Evolutionary conservation across 2,797 vertebrate genomes (phyloP), one percentile per base, ranked within the genome.

Genomic region (Anguilla megastoma): DNA sequence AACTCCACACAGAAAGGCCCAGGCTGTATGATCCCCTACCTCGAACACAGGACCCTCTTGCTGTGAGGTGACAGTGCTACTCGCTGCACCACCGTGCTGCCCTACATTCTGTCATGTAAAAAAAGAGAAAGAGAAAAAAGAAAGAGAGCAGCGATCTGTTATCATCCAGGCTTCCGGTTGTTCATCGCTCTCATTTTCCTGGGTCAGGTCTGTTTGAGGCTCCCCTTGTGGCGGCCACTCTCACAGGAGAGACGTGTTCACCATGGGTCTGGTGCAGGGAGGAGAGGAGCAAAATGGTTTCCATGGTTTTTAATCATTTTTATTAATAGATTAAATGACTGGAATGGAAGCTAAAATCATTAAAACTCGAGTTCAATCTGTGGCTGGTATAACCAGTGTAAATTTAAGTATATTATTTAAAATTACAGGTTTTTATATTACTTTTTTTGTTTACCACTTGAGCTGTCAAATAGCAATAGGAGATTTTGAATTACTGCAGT

Each of bases 111-210:
- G 41, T 45, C 41, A 45, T 45, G 41, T 45, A 45, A 45, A 45
- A 41, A 45, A 45, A 45, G 41, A 45, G 41, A 45, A 45, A 45
- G 41, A 45, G 41, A 45, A 63, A 76, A 33, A 9, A 82, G 84
- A 82, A 54, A 80, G 63, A 85, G 87, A 85, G 2, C 87, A 60
- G 30, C 84, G 56, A 74, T 74, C 30, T 10, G 69, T 30, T 74
- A 30, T 33, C 27, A 76, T 36, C 66, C 71, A n/a, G 71, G 71
- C 71, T 16, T 41, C 18, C 2, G 41, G 74, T 41, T 76, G 33
- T 33, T 41, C 30, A 41, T 76, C 33, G 27, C 74, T 76, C 74
- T 41, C 74, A 18, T 76, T n/a, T 41, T 76, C 74, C 36, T 12
- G 69, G 74, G 12, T 41, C 36, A 41, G 74, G 33, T 16, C 74